Conservation (phyloP, 2,888 invertebrate genomes). For the Rhyacophila evoluta region DNA sequence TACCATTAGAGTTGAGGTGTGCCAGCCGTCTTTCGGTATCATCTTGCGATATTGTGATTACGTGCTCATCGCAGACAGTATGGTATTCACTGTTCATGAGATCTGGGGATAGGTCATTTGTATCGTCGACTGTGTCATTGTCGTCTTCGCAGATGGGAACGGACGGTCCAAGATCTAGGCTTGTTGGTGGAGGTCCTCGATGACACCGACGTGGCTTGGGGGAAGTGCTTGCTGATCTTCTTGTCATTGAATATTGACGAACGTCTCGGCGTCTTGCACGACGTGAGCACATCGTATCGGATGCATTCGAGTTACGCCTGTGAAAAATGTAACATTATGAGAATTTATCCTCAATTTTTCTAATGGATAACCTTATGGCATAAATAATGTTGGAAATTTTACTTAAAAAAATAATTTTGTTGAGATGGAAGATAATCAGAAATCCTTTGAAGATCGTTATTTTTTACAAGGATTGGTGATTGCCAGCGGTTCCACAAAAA, state of each 20-base stretch:
- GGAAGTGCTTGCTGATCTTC: slow-evolving; percentile 50
- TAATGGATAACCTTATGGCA: too few relatives aligned
- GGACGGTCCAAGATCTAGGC: slow-evolving; percentile 45
- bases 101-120: slow-evolving; percentile 48
- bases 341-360: too few relatives aligned
- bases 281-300: slow-evolving; percentile 60
- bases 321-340: too few relatives aligned
- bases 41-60: slow-evolving; percentile 23
- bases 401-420: too few relatives aligned
- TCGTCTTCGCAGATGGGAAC: slow-evolving; percentile 45
- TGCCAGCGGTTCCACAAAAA: too few relatives aligned
- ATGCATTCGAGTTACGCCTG: slow-evolving; percentile 63
- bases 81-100: slow-evolving; percentile 50
- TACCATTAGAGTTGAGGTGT: slow-evolving; percentile 41
- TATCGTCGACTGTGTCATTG: neutral
- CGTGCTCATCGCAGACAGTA: slow-evolving; percentile 49
- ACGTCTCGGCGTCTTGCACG: slow-evolving; percentile 58
- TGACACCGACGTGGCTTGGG: slow-evolving; percentile 44
- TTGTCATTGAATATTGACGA: neutral
- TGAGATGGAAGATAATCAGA: too few relatives aligned
- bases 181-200: slow-evolving; percentile 35
- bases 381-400: too few relatives aligned
- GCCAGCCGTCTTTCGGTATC: neutral
- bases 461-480: too few relatives aligned
- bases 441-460: too few relatives aligned